Conservation (phyloP, 2,797 vertebrate species). For the Pseudocheirus occidentalis region DNA sequence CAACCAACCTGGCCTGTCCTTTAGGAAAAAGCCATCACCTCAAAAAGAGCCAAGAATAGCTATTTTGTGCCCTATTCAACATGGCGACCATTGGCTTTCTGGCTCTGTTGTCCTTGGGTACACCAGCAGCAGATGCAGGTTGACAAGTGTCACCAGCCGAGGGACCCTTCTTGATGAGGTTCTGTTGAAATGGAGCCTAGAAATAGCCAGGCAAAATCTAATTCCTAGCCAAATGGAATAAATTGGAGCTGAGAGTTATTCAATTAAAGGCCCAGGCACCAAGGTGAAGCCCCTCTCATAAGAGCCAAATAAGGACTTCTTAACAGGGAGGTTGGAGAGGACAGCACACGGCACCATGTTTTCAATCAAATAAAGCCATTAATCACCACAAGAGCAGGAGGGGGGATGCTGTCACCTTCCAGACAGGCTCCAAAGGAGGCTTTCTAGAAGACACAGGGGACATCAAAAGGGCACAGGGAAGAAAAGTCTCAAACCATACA, state of each 20-base stretch:
- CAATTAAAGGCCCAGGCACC: conserved; percentile 72
- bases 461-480: not conserved
- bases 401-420: conserved; percentile 40
- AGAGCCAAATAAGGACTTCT: conserved; percentile 70
- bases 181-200: conserved; percentile 70
- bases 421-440: conserved; percentile 6
- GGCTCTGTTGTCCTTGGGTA: conserved; percentile 71
- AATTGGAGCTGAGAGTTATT: conserved; percentile 78
- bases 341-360: not conserved
- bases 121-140: conserved; percentile 73
- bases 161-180: conserved; percentile 70
- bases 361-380: conserved; percentile 69
- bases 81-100: conserved; percentile 52
- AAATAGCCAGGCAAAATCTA: conserved; percentile 75
- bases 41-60: conserved; percentile 61
- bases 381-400: conserved; percentile 51
- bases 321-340: conserved; percentile 50
- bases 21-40: conserved; percentile 34
- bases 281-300: conserved; percentile 70
- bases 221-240: conserved; percentile 80
- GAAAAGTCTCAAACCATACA: not conserved
- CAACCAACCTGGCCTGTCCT: conserved; percentile 43
- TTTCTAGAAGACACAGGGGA: not conserved
- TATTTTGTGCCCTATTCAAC: conserved; percentile 56
- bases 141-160: conserved; percentile 74